Base-by-base conservation (phyloP, 2,113 vertebrate species). In the Cebus imitator region DNA sequence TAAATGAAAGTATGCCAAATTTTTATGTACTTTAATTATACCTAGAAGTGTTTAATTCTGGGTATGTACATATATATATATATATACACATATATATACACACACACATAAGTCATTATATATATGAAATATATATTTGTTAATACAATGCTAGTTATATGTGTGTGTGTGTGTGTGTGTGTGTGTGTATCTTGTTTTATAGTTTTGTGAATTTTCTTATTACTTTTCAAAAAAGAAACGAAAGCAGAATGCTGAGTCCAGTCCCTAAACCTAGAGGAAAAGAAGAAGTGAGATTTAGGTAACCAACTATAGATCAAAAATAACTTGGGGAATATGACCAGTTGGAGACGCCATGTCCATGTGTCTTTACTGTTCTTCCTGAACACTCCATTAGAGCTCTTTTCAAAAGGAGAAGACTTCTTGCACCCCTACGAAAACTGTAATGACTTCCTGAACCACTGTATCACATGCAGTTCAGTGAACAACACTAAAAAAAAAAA, bases 151-250 rank as follows among this genome's bases (percentile, higher is more conserved):
- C 58, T 78, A 83, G 20, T 45, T 20, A 30, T 17, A 27, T 81
- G 43, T 68, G 35, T 55, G 55, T 18, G 45, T 48, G 43, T 48
- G 10, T 48, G 10, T 48, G 10, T 48, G 10, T 48, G 9, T 6
- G 12, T 6, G 12, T 13, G 30, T 3, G 35, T 27, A 64, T 35
- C 8, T 58, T 75, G 8, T 64, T 85, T 78, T 35, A 30, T 55
- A 57, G 8, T 81, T 85, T 55, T n/a, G 11, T 68, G 13, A 64
- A 76, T 86, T 91, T 93, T 43, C 10, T 73, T 72, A 93, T 80
- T 8, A 73, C 20, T 37, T 88, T 81, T 55, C 43, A 14, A 70
- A 37, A 72, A 83, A 14, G 13, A 52, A 40, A 73, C 73, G 2
- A 11, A 68, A 52, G 17, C 86, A 16, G 16, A 66, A 45, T 12